Conservation (phyloP, 2,113 vertebrate species). For the Motacilla tschutschensis region DNA sequence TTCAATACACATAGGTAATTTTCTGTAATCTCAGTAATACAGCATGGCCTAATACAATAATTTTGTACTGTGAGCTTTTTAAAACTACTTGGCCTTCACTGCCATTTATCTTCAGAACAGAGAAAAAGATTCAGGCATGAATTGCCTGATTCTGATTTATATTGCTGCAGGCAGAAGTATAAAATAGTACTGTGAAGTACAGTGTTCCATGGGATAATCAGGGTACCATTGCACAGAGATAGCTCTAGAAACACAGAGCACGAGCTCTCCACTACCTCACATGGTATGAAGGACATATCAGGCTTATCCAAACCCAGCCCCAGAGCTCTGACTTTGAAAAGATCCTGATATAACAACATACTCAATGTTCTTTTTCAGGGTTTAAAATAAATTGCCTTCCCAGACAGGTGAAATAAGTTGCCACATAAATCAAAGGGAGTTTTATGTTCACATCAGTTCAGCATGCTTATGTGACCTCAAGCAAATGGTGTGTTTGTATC, state of each 20-base stretch:
- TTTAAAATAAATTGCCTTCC: background rate
- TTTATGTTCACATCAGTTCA: background rate
- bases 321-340: background rate
- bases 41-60: background rate
- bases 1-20: background rate
- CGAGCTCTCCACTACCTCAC: background rate
- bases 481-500: background rate
- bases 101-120: background rate
- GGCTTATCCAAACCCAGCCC: background rate
- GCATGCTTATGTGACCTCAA: background rate
- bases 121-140: background rate
- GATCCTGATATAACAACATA: rapidly evolving
- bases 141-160: background rate
- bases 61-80: background rate
- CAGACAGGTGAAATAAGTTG: background rate
- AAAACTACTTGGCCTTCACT: background rate
- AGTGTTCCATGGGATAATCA: background rate
- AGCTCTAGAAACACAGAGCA: background rate
- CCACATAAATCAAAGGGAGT: background rate
- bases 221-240: background rate
- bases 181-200: background rate
- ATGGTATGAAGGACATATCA: background rate
- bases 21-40: conserved; percentile 15
- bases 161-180: background rate
- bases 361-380: background rate